Evolutionary conservation across 2,888 invertebrate species (phyloP).

Genomic region (Euclidia mi): DNA sequence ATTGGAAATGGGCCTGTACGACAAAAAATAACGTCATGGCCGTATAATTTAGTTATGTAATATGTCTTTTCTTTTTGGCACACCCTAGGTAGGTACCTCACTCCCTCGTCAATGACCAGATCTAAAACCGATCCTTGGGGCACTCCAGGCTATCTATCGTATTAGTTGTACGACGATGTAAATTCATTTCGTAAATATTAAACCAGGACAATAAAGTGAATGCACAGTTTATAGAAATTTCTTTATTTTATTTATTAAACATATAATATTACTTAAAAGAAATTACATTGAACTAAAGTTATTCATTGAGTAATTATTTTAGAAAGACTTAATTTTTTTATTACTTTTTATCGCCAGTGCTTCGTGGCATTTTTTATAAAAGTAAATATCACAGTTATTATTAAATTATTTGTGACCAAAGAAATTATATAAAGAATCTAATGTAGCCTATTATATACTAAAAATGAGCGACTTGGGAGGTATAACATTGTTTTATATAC

Average conservation of each 20-base stretch:
- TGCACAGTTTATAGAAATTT: conserved; percentile 52
- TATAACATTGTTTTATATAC: conserved; percentile 44
- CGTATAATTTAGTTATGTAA: too few species aligned
- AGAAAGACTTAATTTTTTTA: conserved; percentile 70
- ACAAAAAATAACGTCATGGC: too few species aligned
- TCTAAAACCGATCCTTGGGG: too few species aligned
- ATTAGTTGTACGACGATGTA: too few species aligned
- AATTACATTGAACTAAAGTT: conserved; percentile 64
- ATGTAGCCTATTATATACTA: conserved; percentile 63
- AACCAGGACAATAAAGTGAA: too few species aligned
- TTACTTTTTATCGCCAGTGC: conserved; percentile 82
- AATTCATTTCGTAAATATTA: too few species aligned
- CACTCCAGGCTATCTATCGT: too few species aligned
- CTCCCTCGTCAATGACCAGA: too few species aligned
- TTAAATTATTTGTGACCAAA: conserved; percentile 88
- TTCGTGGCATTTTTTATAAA: conserved; percentile 83
- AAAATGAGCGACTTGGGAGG: conserved; percentile 70
- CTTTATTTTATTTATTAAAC: conserved; percentile 60
- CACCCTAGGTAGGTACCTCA: too few species aligned
- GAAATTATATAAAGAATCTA: conserved; percentile 70
- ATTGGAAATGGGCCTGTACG: too few species aligned
- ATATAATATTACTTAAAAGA: conserved; percentile 62
- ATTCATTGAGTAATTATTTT: conserved; percentile 61
- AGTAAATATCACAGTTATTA: conserved; percentile 90
- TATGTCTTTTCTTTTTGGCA: too few species aligned